Evolutionary conservation across 2,797 vertebrate genomes (phyloP).

Genomic region (Pseudomugil tenellus): DNA sequence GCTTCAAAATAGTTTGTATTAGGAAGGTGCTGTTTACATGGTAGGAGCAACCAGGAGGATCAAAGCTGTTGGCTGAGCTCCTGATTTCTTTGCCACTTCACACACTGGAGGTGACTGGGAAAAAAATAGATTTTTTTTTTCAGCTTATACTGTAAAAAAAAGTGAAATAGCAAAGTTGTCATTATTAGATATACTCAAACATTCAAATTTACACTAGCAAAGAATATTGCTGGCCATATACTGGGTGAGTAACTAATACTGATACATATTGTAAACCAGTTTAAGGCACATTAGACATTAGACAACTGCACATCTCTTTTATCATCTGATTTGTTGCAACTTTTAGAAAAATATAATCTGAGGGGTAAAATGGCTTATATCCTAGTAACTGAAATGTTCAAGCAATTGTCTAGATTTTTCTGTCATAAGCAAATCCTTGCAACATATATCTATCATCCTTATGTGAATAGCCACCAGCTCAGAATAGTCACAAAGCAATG

Average conservation of each 20-base stretch:
- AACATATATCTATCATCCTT: neutral
- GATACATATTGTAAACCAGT: neutral
- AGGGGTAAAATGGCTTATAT: neutral
- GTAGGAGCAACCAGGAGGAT: neutral
- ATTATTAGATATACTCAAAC: neutral
- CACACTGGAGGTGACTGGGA: neutral
- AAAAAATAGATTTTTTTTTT: neutral
- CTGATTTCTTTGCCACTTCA: no score
- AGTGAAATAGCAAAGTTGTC: no score
- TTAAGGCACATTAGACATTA: neutral
- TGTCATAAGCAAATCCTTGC: neutral
- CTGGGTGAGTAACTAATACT: neutral
- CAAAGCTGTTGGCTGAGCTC: neutral
- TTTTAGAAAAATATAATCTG: neutral
- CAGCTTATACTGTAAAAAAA: neutral
- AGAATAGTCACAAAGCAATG: constrained; percentile 15
- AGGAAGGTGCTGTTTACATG: neutral
- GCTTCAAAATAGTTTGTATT: neutral
- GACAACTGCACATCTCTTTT: neutral
- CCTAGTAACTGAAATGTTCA: no score
- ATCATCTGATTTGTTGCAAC: neutral
- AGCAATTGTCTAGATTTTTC: neutral
- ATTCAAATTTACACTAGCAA: neutral
- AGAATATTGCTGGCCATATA: neutral
- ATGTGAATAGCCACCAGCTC: constrained; percentile 17